These are phyloP conservation scores for Megastigmus dorsalis DNA, from an alignment of 2,888 invertebrate species.

Conservation along the genomic window DNA sequence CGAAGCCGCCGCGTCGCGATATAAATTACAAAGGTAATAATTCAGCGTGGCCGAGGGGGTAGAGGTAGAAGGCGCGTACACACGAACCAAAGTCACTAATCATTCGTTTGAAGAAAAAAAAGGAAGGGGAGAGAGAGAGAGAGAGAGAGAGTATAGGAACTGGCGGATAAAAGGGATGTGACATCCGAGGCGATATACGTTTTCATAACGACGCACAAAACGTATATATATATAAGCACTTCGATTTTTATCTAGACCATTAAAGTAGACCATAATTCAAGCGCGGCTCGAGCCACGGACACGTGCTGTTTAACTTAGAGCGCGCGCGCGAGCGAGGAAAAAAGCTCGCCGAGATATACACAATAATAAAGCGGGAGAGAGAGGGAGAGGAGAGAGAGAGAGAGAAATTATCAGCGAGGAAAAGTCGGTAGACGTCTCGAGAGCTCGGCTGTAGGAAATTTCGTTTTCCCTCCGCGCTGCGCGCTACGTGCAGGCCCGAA, in stretches of 20 bases:
- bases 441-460: too few relatives aligned
- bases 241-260: slow-evolving; percentile 44
- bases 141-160: too few relatives aligned
- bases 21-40: slow-evolving; percentile 18
- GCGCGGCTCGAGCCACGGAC: background rate
- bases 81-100: slow-evolving; percentile 27
- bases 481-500: background rate
- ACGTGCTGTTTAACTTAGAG: too few relatives aligned
- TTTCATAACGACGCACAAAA: slow-evolving; percentile 23
- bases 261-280: slow-evolving; percentile 36
- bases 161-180: background rate
- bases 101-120: background rate
- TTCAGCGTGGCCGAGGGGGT: background rate
- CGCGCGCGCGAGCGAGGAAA: too few relatives aligned
- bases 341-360: too few relatives aligned
- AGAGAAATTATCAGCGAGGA: slow-evolving; percentile 8
- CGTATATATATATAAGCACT: too few relatives aligned
- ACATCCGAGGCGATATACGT: background rate
- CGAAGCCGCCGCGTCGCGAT: too few relatives aligned
- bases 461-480: too few relatives aligned
- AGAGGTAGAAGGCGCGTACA: background rate
- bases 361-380: too few relatives aligned
- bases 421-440: too few relatives aligned
- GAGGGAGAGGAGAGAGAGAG: background rate
- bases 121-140: too few relatives aligned